These are phyloP conservation scores for Ophion obscuratus DNA, from an alignment of 2,888 invertebrate species.

Conservation along the genomic window DNA sequence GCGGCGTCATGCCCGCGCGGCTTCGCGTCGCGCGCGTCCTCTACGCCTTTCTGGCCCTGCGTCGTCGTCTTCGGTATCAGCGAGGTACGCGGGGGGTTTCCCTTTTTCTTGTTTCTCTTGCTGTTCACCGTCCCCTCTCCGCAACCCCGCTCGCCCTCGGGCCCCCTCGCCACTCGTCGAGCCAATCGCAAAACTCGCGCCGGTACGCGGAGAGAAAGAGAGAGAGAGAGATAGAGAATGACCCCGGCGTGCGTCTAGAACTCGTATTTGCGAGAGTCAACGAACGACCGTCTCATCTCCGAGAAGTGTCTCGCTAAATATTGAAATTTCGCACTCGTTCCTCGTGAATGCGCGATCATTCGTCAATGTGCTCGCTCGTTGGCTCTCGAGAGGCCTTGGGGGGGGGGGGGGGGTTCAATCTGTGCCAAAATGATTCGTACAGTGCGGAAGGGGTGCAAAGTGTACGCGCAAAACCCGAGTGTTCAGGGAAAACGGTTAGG, in stretches of 20 bases:
- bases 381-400: not conserved
- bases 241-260: constrained; percentile 59
- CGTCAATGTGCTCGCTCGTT: constrained; percentile 18
- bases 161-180: constrained; percentile 56
- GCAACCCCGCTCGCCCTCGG: constrained; percentile 4
- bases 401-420: not conserved
- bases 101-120: not conserved
- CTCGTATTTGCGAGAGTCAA: constrained; percentile 63
- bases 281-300: constrained; percentile 63
- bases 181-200: constrained; percentile 67
- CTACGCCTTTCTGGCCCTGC: constrained; percentile 37
- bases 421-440: not conserved
- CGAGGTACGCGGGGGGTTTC: constrained; percentile 52
- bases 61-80: constrained; percentile 60
- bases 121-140: constrained; percentile 8
- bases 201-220: constrained; percentile 55
- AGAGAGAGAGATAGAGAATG: constrained; percentile 44
- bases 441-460: not conserved
- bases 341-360: not conserved
- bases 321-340: constrained; percentile 7
- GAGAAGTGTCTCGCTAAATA: constrained; percentile 48
- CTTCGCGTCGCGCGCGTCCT: constrained; percentile 58
- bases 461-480: not conserved
- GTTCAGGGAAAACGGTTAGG: not conserved
- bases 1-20: constrained; percentile 42